phyloP scores from a whole-genome alignment of 2,797 vertebrate genomes.

The Urocyon cinereoargenteus region DNA sequence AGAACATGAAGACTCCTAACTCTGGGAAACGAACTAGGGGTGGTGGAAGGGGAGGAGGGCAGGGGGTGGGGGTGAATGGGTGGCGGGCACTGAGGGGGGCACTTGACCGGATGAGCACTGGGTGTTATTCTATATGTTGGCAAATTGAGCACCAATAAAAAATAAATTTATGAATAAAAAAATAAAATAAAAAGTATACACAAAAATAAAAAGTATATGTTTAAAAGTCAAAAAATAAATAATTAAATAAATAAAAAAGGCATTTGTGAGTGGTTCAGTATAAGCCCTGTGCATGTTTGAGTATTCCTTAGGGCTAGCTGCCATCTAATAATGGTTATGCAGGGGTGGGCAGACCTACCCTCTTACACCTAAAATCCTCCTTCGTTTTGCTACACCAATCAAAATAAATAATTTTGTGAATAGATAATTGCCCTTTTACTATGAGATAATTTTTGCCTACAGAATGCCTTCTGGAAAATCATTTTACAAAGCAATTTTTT shows the following conservation, averaged over 20 bases:
- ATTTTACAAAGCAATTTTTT: conserved; percentile 73
- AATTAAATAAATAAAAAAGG: background rate
- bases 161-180: too few relatives aligned
- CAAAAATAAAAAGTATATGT: too few relatives aligned
- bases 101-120: too few relatives aligned
- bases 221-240: too few relatives aligned
- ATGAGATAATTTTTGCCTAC: conserved; percentile 65
- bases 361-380: background rate
- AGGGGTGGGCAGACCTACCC: background rate
- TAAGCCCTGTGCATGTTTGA: background rate
- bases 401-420: conserved; percentile 47
- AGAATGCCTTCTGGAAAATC: conserved; percentile 77
- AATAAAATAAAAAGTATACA: too few relatives aligned
- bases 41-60: too few relatives aligned
- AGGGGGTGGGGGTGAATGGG: too few relatives aligned
- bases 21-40: too few relatives aligned
- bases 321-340: fast-evolving
- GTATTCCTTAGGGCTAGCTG: background rate
- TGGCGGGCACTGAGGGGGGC: too few relatives aligned
- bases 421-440: conserved; percentile 42
- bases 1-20: too few relatives aligned
- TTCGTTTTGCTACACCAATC: background rate
- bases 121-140: too few relatives aligned
- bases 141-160: too few relatives aligned
- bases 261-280: background rate